Evolutionary conservation across 2,888 invertebrate genomes (phyloP).

Genomic region (Scaptomyza cyrtandrae): DNA sequence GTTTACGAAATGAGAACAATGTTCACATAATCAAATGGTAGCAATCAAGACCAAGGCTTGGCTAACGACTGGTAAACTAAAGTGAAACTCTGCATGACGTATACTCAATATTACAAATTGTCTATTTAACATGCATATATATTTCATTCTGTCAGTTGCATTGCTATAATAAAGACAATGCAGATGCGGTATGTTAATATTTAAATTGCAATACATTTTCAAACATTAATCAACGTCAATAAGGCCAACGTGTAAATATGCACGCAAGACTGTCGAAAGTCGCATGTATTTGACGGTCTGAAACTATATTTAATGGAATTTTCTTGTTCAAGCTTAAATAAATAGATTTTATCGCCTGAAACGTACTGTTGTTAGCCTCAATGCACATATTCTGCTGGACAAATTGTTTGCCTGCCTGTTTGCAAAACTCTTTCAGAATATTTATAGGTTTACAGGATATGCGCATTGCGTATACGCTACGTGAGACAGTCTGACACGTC

Average conservation of each 20-base stretch:
- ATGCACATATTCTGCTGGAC: too few relatives aligned
- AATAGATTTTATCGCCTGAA: not conserved
- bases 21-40: slow-evolving; percentile 29
- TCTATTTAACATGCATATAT: not conserved
- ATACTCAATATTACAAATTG: slow-evolving; percentile 38
- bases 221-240: slow-evolving; percentile 17
- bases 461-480: slow-evolving; percentile 53
- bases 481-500: slow-evolving; percentile 35
- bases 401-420: not conserved
- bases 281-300: not conserved
- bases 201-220: slow-evolving; percentile 39
- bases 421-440: not conserved
- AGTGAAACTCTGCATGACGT: slow-evolving; percentile 27
- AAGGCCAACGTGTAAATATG: not conserved
- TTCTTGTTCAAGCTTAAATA: not conserved
- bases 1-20: slow-evolving; percentile 30
- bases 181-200: slow-evolving; percentile 35
- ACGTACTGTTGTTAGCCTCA: not conserved
- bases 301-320: not conserved
- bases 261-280: not conserved
- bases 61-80: slow-evolving; percentile 14
- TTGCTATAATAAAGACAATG: slow-evolving; percentile 8
- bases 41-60: slow-evolving; percentile 17
- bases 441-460: slow-evolving; percentile 1
- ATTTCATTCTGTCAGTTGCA: slow-evolving; percentile 2